Percentiles rank a stretch among this genome's conserved stretches.
phyloP scores from a whole-genome alignment of 2,797 vertebrate genomes.

The Lithobates sylvaticus region DNA sequence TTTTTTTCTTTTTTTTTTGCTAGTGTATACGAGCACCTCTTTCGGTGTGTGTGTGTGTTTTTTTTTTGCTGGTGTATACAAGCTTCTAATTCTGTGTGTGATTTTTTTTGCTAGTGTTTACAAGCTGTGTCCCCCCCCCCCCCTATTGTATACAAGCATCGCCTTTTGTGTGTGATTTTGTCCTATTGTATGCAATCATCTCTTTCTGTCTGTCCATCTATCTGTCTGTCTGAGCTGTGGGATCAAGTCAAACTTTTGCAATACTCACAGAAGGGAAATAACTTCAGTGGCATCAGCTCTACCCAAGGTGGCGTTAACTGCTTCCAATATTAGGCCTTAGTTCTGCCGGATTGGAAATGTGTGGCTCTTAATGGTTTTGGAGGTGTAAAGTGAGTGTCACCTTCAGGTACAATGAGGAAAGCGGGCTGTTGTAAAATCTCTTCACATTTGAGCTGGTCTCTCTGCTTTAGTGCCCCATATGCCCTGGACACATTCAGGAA shows the following conservation, averaged over 20 bases:
- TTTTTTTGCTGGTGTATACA: no score
- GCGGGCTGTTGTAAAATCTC: slow-evolving; percentile 39
- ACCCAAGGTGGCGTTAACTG: slow-evolving; percentile 17
- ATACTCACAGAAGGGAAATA: not conserved
- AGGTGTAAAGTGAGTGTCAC: slow-evolving; percentile 57
- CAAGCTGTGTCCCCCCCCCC: no score
- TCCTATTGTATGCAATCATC: no score
- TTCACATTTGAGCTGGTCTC: not conserved
- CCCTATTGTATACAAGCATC: no score
- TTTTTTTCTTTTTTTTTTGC: no score
- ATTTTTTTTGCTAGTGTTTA: no score
- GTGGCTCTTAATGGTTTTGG: slow-evolving; percentile 34
- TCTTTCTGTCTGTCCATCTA: not conserved
- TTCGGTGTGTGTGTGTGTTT: no score
- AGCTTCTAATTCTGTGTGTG: no score
- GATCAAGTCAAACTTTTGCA: not conserved
- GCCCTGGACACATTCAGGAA: slow-evolving; percentile 48
- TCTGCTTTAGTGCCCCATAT: slow-evolving; percentile 42
- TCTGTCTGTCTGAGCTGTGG: not conserved
- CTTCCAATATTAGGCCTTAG: slow-evolving; percentile 8
- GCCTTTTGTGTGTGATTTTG: no score
- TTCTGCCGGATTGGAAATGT: slow-evolving; percentile 15
- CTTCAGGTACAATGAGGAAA: slow-evolving; percentile 49
- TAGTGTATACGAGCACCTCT: no score
- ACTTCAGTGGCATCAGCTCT: not conserved